Conservation (phyloP, 2,797 vertebrate species). For the Chelon labrosus region DNA sequence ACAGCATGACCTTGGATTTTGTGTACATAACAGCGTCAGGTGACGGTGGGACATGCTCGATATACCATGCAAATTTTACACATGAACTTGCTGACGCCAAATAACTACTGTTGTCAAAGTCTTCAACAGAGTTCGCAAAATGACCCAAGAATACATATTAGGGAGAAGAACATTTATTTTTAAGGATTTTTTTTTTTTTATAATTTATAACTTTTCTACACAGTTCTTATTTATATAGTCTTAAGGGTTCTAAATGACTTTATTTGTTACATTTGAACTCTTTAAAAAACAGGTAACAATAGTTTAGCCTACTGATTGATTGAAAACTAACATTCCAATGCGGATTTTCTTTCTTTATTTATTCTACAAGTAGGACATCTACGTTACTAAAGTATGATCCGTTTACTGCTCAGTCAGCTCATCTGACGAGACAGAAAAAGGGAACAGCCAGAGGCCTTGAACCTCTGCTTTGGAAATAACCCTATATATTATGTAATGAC, state of each 20-base stretch:
- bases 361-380: not conserved
- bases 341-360: not conserved
- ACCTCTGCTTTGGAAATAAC: not conserved
- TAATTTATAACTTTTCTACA: no score
- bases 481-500: not conserved
- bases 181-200: no score
- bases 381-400: not conserved
- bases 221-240: no score
- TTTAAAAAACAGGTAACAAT: no score
- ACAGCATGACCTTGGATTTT: constrained; percentile 35
- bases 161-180: no score
- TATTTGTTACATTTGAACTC: no score
- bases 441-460: not conserved
- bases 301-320: no score
- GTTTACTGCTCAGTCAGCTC: not conserved
- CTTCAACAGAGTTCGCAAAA: no score
- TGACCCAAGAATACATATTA: no score
- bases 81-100: constrained; percentile 2
- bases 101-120: not conserved
- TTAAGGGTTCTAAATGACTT: no score
- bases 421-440: not conserved
- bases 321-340: not conserved
- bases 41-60: constrained; percentile 16
- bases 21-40: constrained; percentile 26
- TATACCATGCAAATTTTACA: not conserved